phyloP scores from a whole-genome alignment of 2,888 invertebrate genomes.

The Lymantria monacha region DNA sequence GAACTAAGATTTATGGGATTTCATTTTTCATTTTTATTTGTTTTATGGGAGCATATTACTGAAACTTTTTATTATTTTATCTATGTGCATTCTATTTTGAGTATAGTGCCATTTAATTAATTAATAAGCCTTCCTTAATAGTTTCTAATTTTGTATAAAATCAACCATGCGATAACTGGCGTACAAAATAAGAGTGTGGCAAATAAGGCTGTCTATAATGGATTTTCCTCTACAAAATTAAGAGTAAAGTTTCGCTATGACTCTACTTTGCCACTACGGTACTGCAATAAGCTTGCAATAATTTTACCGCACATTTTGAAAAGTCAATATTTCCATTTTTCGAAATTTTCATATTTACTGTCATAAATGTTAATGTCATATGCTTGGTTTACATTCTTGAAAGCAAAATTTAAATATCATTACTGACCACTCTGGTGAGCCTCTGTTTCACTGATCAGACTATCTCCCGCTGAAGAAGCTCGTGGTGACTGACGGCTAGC shows the following conservation, averaged over 20 bases:
- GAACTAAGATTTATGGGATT: conserved; percentile 40
- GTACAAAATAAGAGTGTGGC: conserved; percentile 69
- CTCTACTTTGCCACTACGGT: conserved; percentile 79
- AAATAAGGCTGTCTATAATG: conserved; percentile 61
- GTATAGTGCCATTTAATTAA: conserved; percentile 22
- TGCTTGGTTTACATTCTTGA: background rate
- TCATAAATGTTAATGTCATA: background rate
- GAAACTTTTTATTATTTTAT: conserved; percentile 12
- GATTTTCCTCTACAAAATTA: conserved; percentile 57
- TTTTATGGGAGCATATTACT: conserved; percentile 5
- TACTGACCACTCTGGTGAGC: conserved; percentile 79
- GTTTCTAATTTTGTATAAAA: conserved; percentile 25
- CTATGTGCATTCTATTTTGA: conserved; percentile 21
- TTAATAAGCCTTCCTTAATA: conserved; percentile 17
- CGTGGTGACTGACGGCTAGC: conserved; percentile 72
- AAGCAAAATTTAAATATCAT: background rate
- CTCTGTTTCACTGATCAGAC: conserved; percentile 73
- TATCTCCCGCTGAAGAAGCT: conserved; percentile 75
- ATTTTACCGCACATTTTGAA: conserved; percentile 28
- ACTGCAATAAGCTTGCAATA: conserved; percentile 63
- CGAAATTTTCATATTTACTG: background rate
- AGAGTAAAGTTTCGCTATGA: conserved; percentile 82
- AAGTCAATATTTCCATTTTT: background rate
- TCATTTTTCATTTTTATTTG: conserved; percentile 8
- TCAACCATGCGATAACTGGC: conserved; percentile 64